Evolutionary conservation across 2,113 vertebrate species (phyloP).

Genomic region (Carassius auratus): DNA sequence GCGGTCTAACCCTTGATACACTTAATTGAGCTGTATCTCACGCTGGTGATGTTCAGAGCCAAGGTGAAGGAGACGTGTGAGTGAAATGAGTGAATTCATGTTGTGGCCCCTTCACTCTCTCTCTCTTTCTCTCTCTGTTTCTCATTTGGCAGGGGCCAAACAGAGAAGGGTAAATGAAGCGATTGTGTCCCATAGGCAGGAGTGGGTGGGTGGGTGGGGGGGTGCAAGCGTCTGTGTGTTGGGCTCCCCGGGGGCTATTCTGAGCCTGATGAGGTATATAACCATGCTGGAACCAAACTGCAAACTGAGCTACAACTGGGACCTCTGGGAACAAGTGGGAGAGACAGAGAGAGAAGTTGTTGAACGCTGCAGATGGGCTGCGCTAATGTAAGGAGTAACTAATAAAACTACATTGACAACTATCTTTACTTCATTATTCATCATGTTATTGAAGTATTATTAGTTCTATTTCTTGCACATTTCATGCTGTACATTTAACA

Average conservation of each 20-base stretch:
- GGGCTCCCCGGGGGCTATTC: slow-evolving; percentile 70
- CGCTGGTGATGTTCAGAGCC: slow-evolving; percentile 69
- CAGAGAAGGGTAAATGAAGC: slow-evolving; percentile 82
- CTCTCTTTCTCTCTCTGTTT: slow-evolving; percentile 75
- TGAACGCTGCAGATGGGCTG: not conserved
- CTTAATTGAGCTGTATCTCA: slow-evolving; percentile 78
- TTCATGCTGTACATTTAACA: no score
- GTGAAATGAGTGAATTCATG: slow-evolving; percentile 80
- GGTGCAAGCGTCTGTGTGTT: slow-evolving; percentile 64
- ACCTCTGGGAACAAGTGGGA: slow-evolving; percentile 11
- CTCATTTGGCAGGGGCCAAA: slow-evolving; percentile 78
- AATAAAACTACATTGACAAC: not conserved
- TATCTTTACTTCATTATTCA: not conserved
- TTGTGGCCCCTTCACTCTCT: slow-evolving; percentile 69
- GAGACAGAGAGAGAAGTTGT: slow-evolving; percentile 11
- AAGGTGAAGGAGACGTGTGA: slow-evolving; percentile 74
- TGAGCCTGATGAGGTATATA: slow-evolving; percentile 68
- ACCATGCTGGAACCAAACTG: slow-evolving; percentile 48
- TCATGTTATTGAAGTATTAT: not conserved
- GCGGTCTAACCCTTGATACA: slow-evolving; percentile 69
- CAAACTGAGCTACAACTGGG: slow-evolving; percentile 21
- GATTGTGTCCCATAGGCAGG: slow-evolving; percentile 77
- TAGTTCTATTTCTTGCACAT: not conserved
- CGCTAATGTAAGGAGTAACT: not conserved
- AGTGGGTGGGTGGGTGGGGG: not conserved